phyloP scores from a whole-genome alignment of 2,113 vertebrate genomes.

The Artemisiospiza belli region DNA sequence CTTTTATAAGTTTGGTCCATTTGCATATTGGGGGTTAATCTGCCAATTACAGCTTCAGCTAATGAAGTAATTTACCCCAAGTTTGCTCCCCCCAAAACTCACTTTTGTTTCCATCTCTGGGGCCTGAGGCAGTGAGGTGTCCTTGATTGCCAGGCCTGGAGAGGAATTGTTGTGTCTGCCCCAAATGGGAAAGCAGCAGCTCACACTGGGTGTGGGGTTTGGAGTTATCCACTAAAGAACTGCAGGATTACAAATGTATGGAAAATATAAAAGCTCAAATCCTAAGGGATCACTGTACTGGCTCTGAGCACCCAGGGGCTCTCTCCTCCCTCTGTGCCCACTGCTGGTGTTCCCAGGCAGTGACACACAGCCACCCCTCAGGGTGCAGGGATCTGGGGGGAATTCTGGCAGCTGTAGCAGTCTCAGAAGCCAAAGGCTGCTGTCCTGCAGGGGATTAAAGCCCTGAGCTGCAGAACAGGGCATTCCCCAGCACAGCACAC shows the following conservation, averaged over 20 bases:
- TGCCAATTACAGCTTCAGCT: no score
- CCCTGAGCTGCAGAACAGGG: not conserved
- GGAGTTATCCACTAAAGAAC: no score
- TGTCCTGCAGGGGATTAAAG: not conserved
- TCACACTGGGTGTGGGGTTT: no score
- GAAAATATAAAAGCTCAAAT: not conserved
- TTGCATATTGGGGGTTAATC: no score
- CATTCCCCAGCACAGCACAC: not conserved
- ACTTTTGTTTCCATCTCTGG: no score
- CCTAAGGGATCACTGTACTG: rapidly evolving
- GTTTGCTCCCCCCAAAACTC: no score
- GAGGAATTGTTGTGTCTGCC: no score
- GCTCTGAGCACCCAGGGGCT: not conserved
- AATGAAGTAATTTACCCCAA: no score
- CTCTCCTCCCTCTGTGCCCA: not conserved
- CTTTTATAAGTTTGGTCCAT: no score
- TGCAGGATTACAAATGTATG: not conserved
- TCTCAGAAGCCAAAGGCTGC: not conserved
- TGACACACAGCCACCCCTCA: rapidly evolving
- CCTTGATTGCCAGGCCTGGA: no score
- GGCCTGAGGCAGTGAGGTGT: no score
- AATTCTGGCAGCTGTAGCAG: rapidly evolving
- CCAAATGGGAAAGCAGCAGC: no score
- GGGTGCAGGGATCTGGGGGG: not conserved
- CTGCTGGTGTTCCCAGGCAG: not conserved